Evolutionary conservation across 2,888 invertebrate genomes (phyloP).

Genomic region (Periphyllus acericola): DNA sequence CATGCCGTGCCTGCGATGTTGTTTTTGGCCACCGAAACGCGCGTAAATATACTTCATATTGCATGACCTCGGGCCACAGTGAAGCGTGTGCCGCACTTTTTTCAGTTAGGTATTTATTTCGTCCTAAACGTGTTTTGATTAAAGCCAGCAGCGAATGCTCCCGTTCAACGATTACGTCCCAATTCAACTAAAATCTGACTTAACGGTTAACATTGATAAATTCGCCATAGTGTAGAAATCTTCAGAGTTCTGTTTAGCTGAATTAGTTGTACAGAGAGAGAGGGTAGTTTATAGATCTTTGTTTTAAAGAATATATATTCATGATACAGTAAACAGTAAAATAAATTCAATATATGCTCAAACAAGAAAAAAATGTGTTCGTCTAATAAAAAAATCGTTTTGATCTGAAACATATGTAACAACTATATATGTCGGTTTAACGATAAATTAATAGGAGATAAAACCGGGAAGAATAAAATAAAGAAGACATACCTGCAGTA

Average conservation of each 20-base stretch:
- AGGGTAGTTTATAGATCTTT: not conserved
- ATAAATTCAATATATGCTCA: not conserved
- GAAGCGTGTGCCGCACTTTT: slow-evolving; percentile 1
- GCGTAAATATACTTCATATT: slow-evolving; percentile 12
- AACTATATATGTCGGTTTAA: not conserved
- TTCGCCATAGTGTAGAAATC: not conserved
- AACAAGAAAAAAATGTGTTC: not conserved
- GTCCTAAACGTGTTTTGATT: slow-evolving; percentile 30
- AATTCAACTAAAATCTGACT: not conserved
- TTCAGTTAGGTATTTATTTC: not conserved
- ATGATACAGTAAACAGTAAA: not conserved
- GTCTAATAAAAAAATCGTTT: not conserved
- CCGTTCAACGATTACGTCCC: not conserved
- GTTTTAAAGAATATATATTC: not conserved
- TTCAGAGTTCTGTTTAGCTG: not conserved
- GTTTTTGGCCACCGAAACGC: slow-evolving; percentile 33
- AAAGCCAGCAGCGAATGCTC: not conserved
- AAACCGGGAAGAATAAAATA: not conserved
- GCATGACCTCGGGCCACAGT: slow-evolving; percentile 14
- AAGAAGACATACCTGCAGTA: not conserved
- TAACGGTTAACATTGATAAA: not conserved
- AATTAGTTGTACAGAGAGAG: not conserved
- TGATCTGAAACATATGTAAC: not conserved
- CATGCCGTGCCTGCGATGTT: not conserved
- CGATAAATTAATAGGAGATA: not conserved